Conservation (phyloP, 2,113 vertebrate genomes). For the Carassius carassius region DNA sequence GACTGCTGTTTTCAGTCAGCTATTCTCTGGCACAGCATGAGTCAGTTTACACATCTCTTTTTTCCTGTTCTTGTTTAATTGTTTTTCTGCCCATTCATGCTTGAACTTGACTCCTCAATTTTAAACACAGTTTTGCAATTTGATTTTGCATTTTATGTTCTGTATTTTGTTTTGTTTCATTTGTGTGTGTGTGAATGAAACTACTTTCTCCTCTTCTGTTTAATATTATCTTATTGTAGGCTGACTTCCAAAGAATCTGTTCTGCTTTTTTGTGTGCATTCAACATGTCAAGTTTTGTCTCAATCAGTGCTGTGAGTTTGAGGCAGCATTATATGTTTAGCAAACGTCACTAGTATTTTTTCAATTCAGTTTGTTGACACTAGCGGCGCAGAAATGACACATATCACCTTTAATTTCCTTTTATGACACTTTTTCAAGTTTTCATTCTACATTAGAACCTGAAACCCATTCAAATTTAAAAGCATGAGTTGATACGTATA, state of each 20-base stretch:
- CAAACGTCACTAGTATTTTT: neutral
- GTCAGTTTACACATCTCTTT: constrained; percentile 10
- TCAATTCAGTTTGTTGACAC: neutral
- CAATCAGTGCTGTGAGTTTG: neutral
- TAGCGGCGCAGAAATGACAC: neutral
- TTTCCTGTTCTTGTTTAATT: neutral
- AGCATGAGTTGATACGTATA: neutral
- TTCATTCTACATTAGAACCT: neutral
- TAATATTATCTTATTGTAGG: neutral
- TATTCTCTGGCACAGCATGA: constrained; percentile 26
- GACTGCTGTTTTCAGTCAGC: constrained; percentile 15
- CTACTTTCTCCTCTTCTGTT: neutral
- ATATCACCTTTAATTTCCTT: neutral
- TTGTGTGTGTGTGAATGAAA: neutral
- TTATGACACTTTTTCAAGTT: neutral
- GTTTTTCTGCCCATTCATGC: neutral
- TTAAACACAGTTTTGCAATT: neutral
- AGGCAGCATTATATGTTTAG: neutral
- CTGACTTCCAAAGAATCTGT: neutral
- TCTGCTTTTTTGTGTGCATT: neutral
- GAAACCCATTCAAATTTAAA: neutral
- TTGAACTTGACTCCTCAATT: neutral
- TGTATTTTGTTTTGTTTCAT: neutral
- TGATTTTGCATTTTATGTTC: neutral
- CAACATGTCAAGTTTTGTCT: neutral